A percentile compares a stretch with the other conserved stretches of the same genome.
Evolutionary conservation across 2,797 vertebrate species (phyloP).

Genomic region (Cyclura pinguis): DNA sequence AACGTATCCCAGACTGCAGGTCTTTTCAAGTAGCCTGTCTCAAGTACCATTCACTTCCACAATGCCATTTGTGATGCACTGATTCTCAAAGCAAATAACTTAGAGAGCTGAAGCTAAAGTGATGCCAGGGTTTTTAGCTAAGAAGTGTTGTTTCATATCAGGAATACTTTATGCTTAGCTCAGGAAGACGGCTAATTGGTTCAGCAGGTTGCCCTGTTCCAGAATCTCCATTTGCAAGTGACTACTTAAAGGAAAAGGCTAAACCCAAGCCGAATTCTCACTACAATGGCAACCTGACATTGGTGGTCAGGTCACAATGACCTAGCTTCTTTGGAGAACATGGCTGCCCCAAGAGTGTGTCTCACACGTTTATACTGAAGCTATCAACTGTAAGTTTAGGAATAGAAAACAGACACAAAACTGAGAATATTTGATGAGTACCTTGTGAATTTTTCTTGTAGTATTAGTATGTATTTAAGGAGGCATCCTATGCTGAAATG

Average conservation of each 20-base stretch:
- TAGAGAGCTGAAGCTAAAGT: background rate
- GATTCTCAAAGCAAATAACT: constrained; percentile 18
- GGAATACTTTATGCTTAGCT: background rate
- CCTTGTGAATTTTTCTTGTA: background rate
- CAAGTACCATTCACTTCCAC: constrained; percentile 9
- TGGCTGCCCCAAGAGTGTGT: background rate
- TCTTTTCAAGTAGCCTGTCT: constrained; percentile 13
- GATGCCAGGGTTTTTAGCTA: background rate
- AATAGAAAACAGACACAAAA: background rate
- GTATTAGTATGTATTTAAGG: background rate
- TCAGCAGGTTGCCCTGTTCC: background rate
- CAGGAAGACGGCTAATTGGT: background rate
- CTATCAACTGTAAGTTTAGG: background rate
- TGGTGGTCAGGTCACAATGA: constrained; percentile 13
- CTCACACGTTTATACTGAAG: background rate
- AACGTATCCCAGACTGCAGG: background rate
- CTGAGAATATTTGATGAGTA: background rate
- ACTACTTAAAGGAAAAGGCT: background rate
- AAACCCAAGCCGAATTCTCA: background rate
- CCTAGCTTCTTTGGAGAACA: constrained; percentile 11
- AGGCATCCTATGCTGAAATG: background rate
- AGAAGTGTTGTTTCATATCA: background rate
- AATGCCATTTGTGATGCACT: background rate
- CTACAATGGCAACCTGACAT: background rate
- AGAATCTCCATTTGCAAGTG: constrained; percentile 22